These are phyloP conservation scores for Orthochromis malagaraziensis DNA, from an alignment of 2,113 vertebrate species.

Conservation along the genomic window DNA sequence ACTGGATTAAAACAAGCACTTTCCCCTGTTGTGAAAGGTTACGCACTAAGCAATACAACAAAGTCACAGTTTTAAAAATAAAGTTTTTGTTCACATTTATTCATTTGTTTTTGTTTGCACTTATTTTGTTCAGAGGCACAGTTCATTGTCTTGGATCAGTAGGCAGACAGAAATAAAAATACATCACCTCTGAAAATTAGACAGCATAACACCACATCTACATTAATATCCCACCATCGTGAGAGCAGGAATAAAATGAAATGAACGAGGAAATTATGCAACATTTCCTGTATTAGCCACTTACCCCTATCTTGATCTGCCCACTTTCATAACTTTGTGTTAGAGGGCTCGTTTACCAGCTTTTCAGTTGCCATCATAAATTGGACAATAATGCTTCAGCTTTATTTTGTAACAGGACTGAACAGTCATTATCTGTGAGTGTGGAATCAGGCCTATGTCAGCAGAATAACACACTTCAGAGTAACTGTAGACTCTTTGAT, in stretches of 20 bases:
- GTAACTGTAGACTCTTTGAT: rapidly evolving
- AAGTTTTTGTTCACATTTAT: neutral
- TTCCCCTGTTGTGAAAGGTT: neutral
- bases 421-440: neutral
- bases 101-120: neutral
- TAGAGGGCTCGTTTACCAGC: neutral
- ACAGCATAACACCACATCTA: neutral
- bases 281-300: neutral
- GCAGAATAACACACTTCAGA: neutral
- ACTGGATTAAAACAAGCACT: neutral
- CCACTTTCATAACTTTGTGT: neutral
- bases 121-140: neutral
- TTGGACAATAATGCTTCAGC: neutral
- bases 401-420: neutral
- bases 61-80: constrained; percentile 3
- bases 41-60: neutral
- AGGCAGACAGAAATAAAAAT: neutral
- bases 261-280: neutral
- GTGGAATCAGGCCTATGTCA: neutral
- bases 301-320: neutral
- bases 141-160: neutral
- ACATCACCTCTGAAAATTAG: neutral
- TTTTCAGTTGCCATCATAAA: neutral
- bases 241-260: neutral
- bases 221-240: neutral